Conservation (phyloP, 2,797 vertebrate genomes). For the Pseudocheirus occidentalis region DNA sequence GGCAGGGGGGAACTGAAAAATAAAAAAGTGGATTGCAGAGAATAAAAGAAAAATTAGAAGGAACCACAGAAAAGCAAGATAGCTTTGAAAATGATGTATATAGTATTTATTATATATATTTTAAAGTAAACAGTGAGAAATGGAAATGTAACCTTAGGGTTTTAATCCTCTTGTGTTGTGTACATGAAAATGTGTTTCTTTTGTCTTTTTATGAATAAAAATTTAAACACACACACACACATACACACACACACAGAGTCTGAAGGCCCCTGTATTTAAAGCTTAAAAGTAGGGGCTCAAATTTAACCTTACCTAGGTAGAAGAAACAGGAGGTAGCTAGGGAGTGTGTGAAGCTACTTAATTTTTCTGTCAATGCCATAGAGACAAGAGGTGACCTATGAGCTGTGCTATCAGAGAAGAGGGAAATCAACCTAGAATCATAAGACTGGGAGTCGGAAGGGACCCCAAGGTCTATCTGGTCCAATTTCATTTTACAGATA, state of each 20-base stretch:
- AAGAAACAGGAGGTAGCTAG: background rate
- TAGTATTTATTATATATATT: background rate
- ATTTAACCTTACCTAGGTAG: background rate
- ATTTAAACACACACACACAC: background rate
- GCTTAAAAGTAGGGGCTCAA: background rate
- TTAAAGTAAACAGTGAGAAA: background rate
- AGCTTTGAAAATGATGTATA: background rate
- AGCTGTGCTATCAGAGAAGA: background rate
- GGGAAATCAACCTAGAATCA: background rate
- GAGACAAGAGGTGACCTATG: background rate
- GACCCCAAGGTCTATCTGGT: background rate
- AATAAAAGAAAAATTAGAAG: background rate
- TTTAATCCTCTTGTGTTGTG: background rate
- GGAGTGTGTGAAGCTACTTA: background rate
- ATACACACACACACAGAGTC: no score
- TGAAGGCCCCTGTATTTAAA: background rate
- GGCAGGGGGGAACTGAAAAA: no score
- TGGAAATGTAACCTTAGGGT: background rate
- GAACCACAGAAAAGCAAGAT: background rate
- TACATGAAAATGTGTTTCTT: background rate
- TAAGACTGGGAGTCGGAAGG: background rate
- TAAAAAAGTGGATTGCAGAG: no score
- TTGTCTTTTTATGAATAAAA: background rate
- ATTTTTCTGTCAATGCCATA: background rate
- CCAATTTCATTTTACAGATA: background rate